phyloP scores from a whole-genome alignment of 2,113 vertebrate species.

The Scatophagus argus region DNA sequence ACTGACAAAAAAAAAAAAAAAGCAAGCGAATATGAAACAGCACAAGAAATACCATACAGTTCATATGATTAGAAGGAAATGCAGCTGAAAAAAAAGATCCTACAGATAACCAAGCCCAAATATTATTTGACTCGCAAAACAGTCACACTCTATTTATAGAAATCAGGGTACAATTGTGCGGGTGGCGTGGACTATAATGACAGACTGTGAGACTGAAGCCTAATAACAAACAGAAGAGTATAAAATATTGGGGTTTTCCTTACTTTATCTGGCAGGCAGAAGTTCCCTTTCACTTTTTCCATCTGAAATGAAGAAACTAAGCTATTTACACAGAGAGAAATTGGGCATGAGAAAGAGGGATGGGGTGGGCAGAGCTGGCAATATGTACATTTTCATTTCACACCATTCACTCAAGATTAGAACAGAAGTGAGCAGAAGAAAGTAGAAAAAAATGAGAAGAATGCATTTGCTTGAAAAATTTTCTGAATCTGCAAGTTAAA shows the following conservation, averaged over 20 bases:
- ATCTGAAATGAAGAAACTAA: constrained; percentile 37
- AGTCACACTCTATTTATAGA: constrained; percentile 27
- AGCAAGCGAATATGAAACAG: neutral
- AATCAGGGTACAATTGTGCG: constrained; percentile 20
- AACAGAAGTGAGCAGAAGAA: constrained; percentile 14
- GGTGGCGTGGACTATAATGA: constrained; percentile 57
- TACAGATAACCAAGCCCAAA: neutral
- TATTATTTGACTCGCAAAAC: constrained; percentile 28
- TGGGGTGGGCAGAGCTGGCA: neutral
- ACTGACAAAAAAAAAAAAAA: neutral
- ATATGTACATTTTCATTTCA: constrained; percentile 51
- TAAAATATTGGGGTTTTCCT: constrained; percentile 42
- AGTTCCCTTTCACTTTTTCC: constrained; percentile 39
- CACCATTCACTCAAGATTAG: constrained; percentile 46
- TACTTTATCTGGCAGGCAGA: constrained; percentile 38
- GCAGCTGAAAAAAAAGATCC: neutral
- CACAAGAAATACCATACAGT: neutral
- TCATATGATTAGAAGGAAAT: neutral
- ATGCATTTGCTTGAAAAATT: constrained; percentile 29
- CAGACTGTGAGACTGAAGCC: constrained; percentile 45
- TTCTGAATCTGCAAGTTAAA: neutral
- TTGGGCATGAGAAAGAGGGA: neutral
- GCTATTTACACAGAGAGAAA: constrained; percentile 11
- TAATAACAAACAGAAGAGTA: constrained; percentile 66
- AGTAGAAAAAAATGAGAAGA: neutral